Evolutionary conservation across 2,797 vertebrate genomes (phyloP).

Genomic region (Hydrophis major): DNA sequence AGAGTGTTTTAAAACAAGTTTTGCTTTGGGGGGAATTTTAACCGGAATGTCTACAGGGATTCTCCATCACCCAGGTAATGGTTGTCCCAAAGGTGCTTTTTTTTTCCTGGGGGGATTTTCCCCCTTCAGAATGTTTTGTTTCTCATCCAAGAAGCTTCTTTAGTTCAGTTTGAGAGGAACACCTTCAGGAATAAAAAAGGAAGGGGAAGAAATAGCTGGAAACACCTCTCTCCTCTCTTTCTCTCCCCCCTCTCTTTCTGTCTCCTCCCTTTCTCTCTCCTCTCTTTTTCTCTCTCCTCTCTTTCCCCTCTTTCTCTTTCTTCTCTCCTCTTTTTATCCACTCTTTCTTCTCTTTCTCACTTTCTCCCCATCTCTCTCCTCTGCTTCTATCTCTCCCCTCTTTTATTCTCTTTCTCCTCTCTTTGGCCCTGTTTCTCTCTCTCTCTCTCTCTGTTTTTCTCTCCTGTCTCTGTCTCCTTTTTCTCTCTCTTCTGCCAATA

Average conservation of each 20-base stretch:
- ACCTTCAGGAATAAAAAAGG: no score
- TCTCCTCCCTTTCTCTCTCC: no score
- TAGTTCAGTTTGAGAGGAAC: not conserved
- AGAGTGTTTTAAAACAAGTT: not conserved
- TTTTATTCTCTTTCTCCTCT: no score
- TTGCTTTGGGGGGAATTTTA: not conserved
- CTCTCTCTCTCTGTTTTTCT: not conserved
- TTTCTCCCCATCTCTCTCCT: no score
- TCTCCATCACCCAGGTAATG: not conserved
- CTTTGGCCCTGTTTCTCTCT: not conserved
- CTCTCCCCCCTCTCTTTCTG: no score
- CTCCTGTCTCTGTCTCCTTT: no score
- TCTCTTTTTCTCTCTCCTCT: rapidly evolving
- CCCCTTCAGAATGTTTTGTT: not conserved
- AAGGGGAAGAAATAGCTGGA: not conserved
- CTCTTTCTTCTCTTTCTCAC: no score
- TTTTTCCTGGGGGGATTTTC: not conserved
- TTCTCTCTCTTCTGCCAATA: not conserved
- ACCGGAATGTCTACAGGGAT: not conserved
- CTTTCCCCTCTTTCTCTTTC: no score
- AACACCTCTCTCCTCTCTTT: not conserved
- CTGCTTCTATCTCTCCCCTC: no score
- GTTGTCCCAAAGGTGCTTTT: not conserved
- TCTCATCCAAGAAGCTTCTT: not conserved
- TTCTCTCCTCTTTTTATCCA: no score